Conservation (phyloP, 2,113 vertebrate species). For the Sylvia atricapilla region DNA sequence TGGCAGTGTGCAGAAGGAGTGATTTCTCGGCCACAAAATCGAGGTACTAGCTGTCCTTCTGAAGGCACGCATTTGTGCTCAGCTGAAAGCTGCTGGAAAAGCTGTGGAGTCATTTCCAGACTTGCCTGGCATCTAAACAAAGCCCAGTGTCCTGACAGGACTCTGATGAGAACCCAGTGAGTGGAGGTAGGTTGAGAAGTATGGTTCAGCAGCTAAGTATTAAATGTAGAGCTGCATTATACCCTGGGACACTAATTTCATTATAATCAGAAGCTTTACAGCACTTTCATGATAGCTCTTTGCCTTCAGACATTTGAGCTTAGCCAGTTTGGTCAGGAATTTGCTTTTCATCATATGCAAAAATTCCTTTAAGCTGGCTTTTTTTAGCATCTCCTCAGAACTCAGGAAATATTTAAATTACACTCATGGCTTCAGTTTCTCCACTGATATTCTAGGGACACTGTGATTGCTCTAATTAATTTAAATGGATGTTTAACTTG, state of each 20-base stretch:
- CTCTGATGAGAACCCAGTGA: neutral
- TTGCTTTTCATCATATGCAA: neutral
- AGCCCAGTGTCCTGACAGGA: neutral
- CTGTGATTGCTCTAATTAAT: slow-evolving; percentile 22
- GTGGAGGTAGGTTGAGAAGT: neutral
- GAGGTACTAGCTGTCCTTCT: neutral
- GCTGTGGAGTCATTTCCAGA: slow-evolving; percentile 14
- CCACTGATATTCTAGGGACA: neutral
- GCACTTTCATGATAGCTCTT: neutral
- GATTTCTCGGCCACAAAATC: neutral
- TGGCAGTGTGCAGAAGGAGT: neutral
- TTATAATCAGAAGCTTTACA: neutral
- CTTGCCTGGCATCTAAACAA: neutral
- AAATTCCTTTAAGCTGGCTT: neutral
- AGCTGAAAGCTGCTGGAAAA: slow-evolving; percentile 14
- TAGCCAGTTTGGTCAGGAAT: neutral
- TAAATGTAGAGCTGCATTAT: slow-evolving; percentile 10
- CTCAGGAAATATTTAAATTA: neutral
- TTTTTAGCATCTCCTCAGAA: neutral
- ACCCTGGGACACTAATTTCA: neutral
- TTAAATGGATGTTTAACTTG: slow-evolving; percentile 15
- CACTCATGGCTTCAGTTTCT: neutral
- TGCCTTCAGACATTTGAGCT: neutral
- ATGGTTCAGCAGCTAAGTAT: neutral
- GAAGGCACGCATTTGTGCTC: neutral